Evolutionary conservation across 2,113 vertebrate genomes (phyloP), one percentile per base, ranked within the genome.

Genomic region (Petrocephalus microphthalmus): DNA sequence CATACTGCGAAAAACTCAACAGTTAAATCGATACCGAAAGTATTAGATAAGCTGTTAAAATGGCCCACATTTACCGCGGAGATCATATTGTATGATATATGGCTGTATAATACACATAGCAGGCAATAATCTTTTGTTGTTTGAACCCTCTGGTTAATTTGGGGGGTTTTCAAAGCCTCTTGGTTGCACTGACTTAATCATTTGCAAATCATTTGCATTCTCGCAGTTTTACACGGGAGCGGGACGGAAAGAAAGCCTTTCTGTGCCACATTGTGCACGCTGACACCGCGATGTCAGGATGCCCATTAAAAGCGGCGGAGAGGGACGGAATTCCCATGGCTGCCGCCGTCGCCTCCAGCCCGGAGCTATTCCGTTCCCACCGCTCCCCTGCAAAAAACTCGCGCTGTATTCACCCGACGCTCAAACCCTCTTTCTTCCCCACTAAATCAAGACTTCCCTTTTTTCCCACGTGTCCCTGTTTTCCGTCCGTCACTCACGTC

Each of bases 301-400:
- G 90, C 90, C 92, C 92, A 93, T 91, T 91, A 90, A 90, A 90
- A 91, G 90, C 92, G 90, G 90, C 89, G 64, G 45, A 67, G 88
- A 89, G 91, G 89, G 91, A 90, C 88, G 90, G 92, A 89, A 88
- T 94, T 94, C 94, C 93, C 94, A 95, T 94, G 94, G 54, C 87
- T 71, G 94, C 56, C 87, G 85, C 89, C 64, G 42, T 29, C 37
- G 47, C 51, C 52, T 47, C n/a, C 60, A 67, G 92, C 93, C 93
- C 87, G 33, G 17, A 87, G 91, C 78, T 88, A 90, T 91, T 25
- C 22, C 11, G 60, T 20, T 64, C 86, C 45, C 83, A 45, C 81
- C 45, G 45, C 5, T 88, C 52, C 67, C 81, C 85, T 89, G 84
- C 53, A 54, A 60, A 84, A 78, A 22, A 81, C 84, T 56, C 15